Percentiles rank a stretch among this genome's conserved stretches.
These are phyloP conservation scores for Calidris pugnax DNA, from an alignment of 2,113 vertebrate genomes.

Conservation along the genomic window DNA sequence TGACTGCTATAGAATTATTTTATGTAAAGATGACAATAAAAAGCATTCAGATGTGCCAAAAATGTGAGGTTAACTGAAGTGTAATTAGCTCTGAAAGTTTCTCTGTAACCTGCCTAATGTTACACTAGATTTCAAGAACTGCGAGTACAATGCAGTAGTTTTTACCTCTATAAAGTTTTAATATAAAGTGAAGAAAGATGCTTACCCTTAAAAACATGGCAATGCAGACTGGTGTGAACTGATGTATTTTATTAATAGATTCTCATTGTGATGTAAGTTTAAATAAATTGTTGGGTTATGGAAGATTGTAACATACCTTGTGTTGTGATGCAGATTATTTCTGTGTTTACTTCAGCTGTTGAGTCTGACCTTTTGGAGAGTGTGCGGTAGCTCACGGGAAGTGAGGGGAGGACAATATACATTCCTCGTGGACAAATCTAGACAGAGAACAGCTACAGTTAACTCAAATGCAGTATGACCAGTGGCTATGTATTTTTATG, in stretches of 20 bases:
- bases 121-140: slow-evolving; percentile 40
- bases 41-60: slow-evolving; percentile 67
- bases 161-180: slow-evolving; percentile 61
- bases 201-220: slow-evolving; percentile 58
- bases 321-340: slow-evolving; percentile 8
- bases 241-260: slow-evolving; percentile 70
- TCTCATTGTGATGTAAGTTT: slow-evolving; percentile 74
- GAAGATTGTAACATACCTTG: slow-evolving; percentile 40
- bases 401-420: accelerated
- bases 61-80: slow-evolving; percentile 51
- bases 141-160: slow-evolving; percentile 47
- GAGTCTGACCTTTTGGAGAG: background rate
- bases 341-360: background rate
- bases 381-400: accelerated
- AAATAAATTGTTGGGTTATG: slow-evolving; percentile 77
- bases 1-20: slow-evolving; percentile 48
- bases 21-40: slow-evolving; percentile 35
- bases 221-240: slow-evolving; percentile 64
- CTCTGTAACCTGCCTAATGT: slow-evolving; percentile 51
- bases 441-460: background rate
- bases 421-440: background rate
- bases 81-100: slow-evolving; percentile 44
- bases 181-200: slow-evolving; percentile 65
- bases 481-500: background rate
- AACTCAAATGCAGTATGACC: background rate